These are phyloP conservation scores for Coryphaenoides rupestris DNA, from an alignment of 2,113 vertebrate species.

Conservation along the genomic window DNA sequence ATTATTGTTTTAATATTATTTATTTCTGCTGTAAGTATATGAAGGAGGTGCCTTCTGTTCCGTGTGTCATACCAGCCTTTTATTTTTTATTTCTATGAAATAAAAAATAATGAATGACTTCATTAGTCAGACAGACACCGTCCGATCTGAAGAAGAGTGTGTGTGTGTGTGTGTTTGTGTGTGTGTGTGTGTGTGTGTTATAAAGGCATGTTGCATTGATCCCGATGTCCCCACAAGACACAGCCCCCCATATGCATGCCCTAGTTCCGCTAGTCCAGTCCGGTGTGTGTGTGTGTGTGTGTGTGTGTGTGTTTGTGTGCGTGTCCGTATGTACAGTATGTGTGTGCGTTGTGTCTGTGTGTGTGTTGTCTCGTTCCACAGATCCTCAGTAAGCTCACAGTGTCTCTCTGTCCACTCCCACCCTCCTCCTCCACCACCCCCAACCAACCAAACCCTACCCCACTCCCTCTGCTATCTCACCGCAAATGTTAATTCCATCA, in stretches of 20 bases:
- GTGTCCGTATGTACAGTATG: conserved; percentile 5
- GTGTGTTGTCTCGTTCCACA: conserved; percentile 1
- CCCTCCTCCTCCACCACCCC: background rate
- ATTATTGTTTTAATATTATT: conserved; percentile 31
- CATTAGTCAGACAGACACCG: too few species aligned
- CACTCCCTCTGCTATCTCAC: background rate
- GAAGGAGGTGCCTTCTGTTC: background rate
- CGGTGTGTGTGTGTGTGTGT: conserved; percentile 5
- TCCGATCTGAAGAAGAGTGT: too few species aligned
- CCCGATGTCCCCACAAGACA: too few species aligned
- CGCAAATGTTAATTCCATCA: background rate
- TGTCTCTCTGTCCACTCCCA: conserved; percentile 2
- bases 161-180: conserved; percentile 26
- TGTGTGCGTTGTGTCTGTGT: conserved; percentile 2
- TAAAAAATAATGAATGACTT: background rate
- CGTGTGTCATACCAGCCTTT: conserved; percentile 24
- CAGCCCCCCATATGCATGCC: too few species aligned
- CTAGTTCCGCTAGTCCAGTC: background rate
- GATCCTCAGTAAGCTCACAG: conserved; percentile 39
- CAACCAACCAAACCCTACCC: too few species aligned
- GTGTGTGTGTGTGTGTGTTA: background rate
- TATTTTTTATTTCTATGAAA: conserved; percentile 18
- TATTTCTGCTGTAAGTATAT: conserved; percentile 6
- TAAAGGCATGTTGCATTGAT: too few species aligned
- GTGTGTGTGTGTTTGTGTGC: conserved; percentile 10